phyloP scores from a whole-genome alignment of 2,113 vertebrate species.

The Casuarius casuarius region DNA sequence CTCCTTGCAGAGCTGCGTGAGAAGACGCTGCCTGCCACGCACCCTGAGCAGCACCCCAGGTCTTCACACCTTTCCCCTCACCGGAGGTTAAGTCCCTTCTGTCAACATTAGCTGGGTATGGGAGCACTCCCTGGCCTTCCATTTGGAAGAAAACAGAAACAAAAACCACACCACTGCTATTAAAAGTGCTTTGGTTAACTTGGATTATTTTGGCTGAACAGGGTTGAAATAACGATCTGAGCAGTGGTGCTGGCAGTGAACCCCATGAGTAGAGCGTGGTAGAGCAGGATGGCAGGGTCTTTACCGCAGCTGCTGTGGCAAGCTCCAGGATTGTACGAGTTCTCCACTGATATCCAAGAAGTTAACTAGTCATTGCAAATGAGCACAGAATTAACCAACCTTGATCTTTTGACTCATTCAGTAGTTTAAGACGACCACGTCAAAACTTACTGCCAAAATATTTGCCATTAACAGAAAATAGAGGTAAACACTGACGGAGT shows the following conservation, averaged over 20 bases:
- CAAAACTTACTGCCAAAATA: background rate
- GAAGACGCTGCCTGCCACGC: background rate
- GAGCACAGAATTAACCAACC: background rate
- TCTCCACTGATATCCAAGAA: background rate
- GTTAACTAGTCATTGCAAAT: background rate
- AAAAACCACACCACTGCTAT: background rate
- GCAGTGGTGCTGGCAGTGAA: background rate
- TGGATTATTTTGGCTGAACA: background rate
- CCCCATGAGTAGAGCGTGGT: background rate
- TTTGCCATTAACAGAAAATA: background rate
- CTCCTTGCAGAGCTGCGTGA: too few species aligned
- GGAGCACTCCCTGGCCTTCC: background rate
- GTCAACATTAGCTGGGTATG: background rate
- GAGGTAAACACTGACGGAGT: background rate
- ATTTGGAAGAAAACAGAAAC: background rate
- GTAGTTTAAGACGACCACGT: background rate
- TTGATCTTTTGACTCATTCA: background rate
- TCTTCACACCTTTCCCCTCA: background rate
- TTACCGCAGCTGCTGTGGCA: background rate
- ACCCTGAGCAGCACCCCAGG: background rate
- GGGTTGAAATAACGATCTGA: background rate
- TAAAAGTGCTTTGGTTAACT: accelerated
- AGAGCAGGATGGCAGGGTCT: background rate
- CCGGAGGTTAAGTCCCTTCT: background rate
- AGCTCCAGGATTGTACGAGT: accelerated